A percentile compares a stretch with the other conserved stretches of the same genome.
Evolutionary conservation across 2,113 vertebrate species (phyloP).

Genomic region (Cranoglanis bouderius): DNA sequence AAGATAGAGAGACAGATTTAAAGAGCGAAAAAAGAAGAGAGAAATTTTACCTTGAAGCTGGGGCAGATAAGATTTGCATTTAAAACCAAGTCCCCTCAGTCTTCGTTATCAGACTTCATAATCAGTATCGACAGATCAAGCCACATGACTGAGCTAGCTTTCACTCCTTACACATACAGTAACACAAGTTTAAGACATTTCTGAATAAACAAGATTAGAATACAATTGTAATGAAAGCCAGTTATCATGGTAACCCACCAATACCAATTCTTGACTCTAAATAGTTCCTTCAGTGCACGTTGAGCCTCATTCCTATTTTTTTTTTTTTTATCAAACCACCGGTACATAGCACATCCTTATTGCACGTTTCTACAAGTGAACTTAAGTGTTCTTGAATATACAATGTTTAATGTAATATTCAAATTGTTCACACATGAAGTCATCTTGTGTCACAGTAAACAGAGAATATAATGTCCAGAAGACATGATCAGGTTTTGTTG

Average conservation of each 20-base stretch:
- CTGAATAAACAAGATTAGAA: constrained; percentile 37
- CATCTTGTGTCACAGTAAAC: constrained; percentile 55
- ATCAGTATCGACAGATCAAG: constrained; percentile 29
- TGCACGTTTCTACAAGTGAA: constrained; percentile 54
- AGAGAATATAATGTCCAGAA: constrained; percentile 51
- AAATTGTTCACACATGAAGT: constrained; percentile 50
- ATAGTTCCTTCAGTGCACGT: constrained; percentile 7
- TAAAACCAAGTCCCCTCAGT: constrained; percentile 35
- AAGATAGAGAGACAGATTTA: constrained; percentile 37
- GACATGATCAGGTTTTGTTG: constrained; percentile 44
- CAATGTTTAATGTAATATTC: constrained; percentile 48
- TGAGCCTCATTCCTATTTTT: constrained; percentile 11
- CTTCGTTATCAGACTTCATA: constrained; percentile 30
- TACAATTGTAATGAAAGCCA: constrained; percentile 44
- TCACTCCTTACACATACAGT: constrained; percentile 29
- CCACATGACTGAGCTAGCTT: constrained; percentile 20
- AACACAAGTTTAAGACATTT: constrained; percentile 40
- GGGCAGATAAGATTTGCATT: constrained; percentile 30
- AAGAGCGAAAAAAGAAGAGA: constrained; percentile 13
- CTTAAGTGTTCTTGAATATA: constrained; percentile 45
- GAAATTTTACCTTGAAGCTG: constrained; percentile 19
- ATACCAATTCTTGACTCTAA: constrained; percentile 38
- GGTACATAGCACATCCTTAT: constrained; percentile 47
- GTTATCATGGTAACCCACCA: constrained; percentile 28
- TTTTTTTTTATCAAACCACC: constrained; percentile 20